Base-by-base conservation (phyloP, 1,140 invertebrate species). In the Drosophila kurseongensis region DNA sequence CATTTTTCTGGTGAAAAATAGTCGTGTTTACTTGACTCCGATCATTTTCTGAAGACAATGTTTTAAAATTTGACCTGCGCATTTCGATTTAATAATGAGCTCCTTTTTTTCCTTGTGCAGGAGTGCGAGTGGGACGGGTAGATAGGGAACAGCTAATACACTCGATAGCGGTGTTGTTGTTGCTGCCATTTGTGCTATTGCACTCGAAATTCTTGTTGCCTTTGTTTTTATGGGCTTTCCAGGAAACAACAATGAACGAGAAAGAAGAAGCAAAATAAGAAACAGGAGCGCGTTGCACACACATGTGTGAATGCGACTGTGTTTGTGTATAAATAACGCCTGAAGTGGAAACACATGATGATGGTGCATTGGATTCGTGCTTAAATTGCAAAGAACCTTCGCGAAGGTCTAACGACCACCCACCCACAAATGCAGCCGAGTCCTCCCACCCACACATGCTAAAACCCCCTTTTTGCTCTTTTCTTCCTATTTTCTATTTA, bases 171-270 rank as follows among this genome's bases (percentile, higher is more conserved):
- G 32, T 62, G 69, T n/a, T 67, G 73, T 68, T 75, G 59, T 51
- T 65, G 74, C 47, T 81, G 61, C 14, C 75, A 54, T 60, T 76
- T 72, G 42, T 85, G 81, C 81, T 85, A 80, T 80, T 84, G 79
- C 82, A 88, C 79, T 88, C 82, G 79, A 86, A 86, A 88, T 88
- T 88, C 86, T 80, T 88, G 80, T 82, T 86, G 68, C 79, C 81
- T 86, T 86, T 86, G 83, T 86, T 86, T 86, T 86, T 86, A 86
- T 86, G 83, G 78, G 78, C 88, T 86, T 86, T 86, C 83, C 79
- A 73, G 63, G 83, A 86, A 86, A 76, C 60, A 75, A 78, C 82
- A 65, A 88, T 72, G 75, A 73, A 76, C 69, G 72, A 73, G 67
- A 67, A 76, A 72, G 58, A 48, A 29, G 48, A 32, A 51, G 48